Conservation (phyloP, 2,888 invertebrate species). For the Calliphora vomitoria region DNA sequence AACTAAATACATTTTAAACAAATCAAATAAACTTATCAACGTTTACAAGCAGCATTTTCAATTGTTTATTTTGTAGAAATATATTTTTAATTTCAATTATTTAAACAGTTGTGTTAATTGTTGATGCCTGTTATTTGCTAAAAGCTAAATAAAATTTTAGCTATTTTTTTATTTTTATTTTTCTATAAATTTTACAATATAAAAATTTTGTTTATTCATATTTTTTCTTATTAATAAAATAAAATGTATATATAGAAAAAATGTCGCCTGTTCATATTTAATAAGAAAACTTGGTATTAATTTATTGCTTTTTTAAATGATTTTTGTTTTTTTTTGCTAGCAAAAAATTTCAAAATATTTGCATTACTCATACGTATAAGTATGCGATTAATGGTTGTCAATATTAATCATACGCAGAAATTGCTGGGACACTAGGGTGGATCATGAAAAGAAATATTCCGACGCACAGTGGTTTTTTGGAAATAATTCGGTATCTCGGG, state of each 20-base stretch:
- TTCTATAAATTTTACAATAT: neutral
- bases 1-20: neutral
- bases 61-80: conserved; percentile 12
- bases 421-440: no score
- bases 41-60: neutral
- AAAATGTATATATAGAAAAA: neutral
- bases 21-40: conserved; percentile 16
- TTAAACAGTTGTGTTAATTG: conserved; percentile 59
- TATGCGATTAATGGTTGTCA: neutral
- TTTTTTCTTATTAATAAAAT: neutral
- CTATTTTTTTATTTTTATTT: neutral
- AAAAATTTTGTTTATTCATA: neutral
- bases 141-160: neutral
- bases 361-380: neutral
- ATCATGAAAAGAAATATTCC: no score
- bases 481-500: no score
- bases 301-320: neutral
- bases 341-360: neutral
- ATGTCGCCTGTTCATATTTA: neutral
- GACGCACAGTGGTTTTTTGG: no score
- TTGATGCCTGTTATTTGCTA: neutral
- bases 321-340: neutral
- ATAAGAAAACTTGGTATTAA: neutral
- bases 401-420: conserved; percentile 1
- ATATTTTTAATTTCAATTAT: conserved; percentile 25